Percentiles rank a stretch among this genome's conserved stretches.
Evolutionary conservation across 2,888 invertebrate genomes (phyloP).

Genomic region (Apotomis betuletana): DNA sequence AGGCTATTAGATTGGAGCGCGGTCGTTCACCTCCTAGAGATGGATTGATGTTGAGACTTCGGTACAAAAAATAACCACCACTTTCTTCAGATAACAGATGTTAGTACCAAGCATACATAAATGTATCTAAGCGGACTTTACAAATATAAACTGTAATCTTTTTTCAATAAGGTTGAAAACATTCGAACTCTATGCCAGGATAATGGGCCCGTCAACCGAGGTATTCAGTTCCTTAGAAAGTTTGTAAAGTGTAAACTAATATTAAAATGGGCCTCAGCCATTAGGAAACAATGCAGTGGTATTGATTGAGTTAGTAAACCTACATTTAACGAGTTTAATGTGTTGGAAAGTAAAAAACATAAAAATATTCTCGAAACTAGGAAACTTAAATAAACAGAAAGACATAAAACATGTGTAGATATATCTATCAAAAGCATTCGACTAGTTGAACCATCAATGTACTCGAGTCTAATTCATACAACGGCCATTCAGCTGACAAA

Average conservation of each 20-base stretch:
- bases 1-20: conserved; percentile 55
- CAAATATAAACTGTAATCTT: neutral
- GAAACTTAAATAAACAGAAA: conserved; percentile 3
- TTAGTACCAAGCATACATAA: conserved; percentile 18
- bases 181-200: conserved; percentile 1
- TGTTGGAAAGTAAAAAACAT: conserved; percentile 5
- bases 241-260: conserved; percentile 41
- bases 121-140: neutral
- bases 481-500: conserved; percentile 29
- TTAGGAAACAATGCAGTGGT: conserved; percentile 15
- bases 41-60: conserved; percentile 44
- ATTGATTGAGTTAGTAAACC: conserved; percentile 21
- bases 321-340: neutral
- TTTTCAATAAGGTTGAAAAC: conserved; percentile 3
- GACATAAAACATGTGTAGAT: neutral
- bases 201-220: conserved; percentile 32
- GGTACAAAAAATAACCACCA: conserved; percentile 41
- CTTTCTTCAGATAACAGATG: conserved; percentile 27
- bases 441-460: conserved; percentile 11
- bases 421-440: neutral
- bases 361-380: neutral
- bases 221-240: conserved; percentile 41
- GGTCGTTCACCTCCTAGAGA: conserved; percentile 63
- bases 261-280: conserved; percentile 32
- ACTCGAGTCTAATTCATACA: conserved; percentile 13